Conservation (phyloP, 2,888 invertebrate species). For the Perizoma flavofasciatum region DNA sequence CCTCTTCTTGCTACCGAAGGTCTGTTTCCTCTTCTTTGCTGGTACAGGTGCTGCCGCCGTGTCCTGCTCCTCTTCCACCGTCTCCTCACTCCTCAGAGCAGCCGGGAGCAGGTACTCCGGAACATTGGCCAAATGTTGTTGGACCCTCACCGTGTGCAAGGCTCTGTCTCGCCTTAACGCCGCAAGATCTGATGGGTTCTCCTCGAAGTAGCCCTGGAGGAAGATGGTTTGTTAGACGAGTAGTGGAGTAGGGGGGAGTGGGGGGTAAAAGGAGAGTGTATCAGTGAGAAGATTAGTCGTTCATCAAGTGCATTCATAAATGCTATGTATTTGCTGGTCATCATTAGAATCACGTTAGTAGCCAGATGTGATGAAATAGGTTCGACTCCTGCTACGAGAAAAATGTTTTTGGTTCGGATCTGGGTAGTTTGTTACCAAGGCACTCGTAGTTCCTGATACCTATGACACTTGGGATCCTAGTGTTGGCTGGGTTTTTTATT, state of each 20-base stretch:
- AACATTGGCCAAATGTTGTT: conserved; percentile 94
- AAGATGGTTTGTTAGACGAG: conserved; percentile 1
- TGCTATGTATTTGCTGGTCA: conserved; percentile 57
- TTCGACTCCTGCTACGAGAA: too few relatives aligned
- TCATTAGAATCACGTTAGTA: conserved; percentile 13
- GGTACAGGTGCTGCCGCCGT: conserved; percentile 42
- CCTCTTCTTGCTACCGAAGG: conserved; percentile 68
- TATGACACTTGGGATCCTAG: too few relatives aligned
- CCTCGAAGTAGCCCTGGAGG: conserved; percentile 92
- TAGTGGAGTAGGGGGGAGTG: neutral
- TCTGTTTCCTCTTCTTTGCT: conserved; percentile 62
- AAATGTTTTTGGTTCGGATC: too few relatives aligned
- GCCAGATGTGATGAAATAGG: too few relatives aligned
- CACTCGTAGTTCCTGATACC: too few relatives aligned
- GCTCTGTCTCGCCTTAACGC: conserved; percentile 94
- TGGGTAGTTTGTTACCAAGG: too few relatives aligned
- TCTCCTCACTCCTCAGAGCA: conserved; percentile 87
- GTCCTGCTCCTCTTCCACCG: conserved; percentile 62
- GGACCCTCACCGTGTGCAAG: conserved; percentile 91
- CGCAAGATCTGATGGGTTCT: conserved; percentile 94
- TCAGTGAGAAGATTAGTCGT: conserved; percentile 83
- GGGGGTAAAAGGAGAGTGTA: neutral
- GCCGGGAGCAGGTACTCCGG: conserved; percentile 96
- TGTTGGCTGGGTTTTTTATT: too few relatives aligned
- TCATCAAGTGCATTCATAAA: conserved; percentile 71